Conservation (phyloP, 2,888 invertebrate species). For the Muscina levida region DNA sequence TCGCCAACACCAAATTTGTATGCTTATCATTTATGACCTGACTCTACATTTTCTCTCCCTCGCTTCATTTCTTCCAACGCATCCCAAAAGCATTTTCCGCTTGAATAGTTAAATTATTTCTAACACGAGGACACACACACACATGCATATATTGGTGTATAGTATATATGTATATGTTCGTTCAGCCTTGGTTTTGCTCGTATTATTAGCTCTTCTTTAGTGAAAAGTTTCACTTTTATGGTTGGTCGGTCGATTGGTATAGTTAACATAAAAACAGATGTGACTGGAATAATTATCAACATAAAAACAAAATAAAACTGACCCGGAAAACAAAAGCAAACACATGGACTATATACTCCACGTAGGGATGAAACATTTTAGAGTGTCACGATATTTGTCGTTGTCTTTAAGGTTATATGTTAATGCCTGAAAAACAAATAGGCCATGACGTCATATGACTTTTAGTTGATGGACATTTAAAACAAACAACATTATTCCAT, state of each 20-base stretch:
- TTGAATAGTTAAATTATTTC: constrained; percentile 13
- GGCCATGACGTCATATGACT: too few species aligned
- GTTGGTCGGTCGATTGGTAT: constrained; percentile 39
- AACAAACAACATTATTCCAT: too few species aligned
- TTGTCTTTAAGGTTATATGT: too few species aligned
- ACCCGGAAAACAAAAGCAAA: constrained; percentile 46
- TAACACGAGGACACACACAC: background rate
- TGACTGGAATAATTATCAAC: constrained; percentile 64
- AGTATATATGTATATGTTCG: constrained; percentile 19
- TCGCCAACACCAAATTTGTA: constrained; percentile 21
- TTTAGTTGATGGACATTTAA: too few species aligned
- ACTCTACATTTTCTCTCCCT: background rate
- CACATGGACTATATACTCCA: background rate
- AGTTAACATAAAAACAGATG: constrained; percentile 64
- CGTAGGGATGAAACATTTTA: too few species aligned
- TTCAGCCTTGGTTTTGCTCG: constrained; percentile 13
- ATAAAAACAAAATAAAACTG: constrained; percentile 35
- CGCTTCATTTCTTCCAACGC: constrained; percentile 16
- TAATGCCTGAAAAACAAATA: too few species aligned
- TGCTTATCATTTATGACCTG: constrained; percentile 38
- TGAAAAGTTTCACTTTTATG: constrained; percentile 42
- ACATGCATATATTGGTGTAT: background rate
- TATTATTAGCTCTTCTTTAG: constrained; percentile 48
- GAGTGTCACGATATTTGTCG: too few species aligned
- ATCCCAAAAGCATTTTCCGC: constrained; percentile 33